Evolutionary conservation across 2,888 invertebrate species (phyloP).

Genomic region (Papilio protenor): DNA sequence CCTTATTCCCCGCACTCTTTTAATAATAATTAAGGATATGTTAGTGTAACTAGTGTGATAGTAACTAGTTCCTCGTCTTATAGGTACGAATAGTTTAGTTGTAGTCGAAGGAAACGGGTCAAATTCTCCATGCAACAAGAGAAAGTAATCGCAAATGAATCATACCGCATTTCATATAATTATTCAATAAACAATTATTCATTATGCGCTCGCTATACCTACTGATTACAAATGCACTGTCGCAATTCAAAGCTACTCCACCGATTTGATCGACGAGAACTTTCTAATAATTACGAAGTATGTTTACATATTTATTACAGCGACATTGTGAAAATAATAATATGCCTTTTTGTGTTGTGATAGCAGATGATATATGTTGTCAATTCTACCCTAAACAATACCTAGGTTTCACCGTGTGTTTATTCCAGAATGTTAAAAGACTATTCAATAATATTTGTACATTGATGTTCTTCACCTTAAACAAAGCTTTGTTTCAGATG

Average conservation of each 20-base stretch:
- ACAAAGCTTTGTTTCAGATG: not conserved
- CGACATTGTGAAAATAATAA: not conserved
- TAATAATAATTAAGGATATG: not conserved
- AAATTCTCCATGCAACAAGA: slow-evolving; percentile 21
- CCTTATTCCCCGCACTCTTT: not conserved
- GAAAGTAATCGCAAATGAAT: slow-evolving; percentile 26
- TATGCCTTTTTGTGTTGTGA: not conserved
- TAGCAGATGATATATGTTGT: not conserved
- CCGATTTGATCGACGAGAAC: slow-evolving; percentile 1
- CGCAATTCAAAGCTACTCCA: slow-evolving; percentile 10
- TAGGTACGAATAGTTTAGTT: not conserved
- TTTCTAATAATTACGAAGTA: slow-evolving; percentile 3
- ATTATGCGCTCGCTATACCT: not conserved
- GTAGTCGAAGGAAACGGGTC: slow-evolving; percentile 10
- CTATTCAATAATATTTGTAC: not conserved
- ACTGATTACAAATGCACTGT: slow-evolving; percentile 12
- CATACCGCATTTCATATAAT: slow-evolving; percentile 27
- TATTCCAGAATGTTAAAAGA: not conserved
- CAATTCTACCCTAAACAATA: not conserved
- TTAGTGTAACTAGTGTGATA: not conserved
- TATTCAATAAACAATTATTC: slow-evolving; percentile 8
- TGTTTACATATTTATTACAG: not conserved
- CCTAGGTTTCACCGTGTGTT: not conserved
- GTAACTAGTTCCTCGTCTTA: not conserved
- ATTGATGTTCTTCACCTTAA: not conserved